Evolutionary conservation across 1,140 invertebrate species (phyloP).

Genomic region (Philotrypesis tridentata): DNA sequence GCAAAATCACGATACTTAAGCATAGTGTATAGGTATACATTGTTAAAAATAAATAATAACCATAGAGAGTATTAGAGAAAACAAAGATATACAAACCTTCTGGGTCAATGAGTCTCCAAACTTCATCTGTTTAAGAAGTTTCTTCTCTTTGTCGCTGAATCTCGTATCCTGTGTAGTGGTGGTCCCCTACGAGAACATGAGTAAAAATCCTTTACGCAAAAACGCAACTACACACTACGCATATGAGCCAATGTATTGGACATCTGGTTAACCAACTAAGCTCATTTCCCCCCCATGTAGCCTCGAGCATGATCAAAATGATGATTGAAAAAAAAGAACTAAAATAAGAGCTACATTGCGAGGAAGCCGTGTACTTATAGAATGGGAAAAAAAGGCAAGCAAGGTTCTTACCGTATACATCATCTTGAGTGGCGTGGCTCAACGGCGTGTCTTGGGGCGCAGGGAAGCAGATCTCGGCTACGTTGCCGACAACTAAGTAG

Average conservation of each 20-base stretch:
- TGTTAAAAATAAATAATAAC: too few relatives aligned
- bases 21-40: too few relatives aligned
- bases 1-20: too few relatives aligned
- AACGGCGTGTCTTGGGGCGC: not conserved
- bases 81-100: constrained; percentile 78
- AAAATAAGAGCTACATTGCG: not conserved
- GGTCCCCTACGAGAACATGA: constrained; percentile 85
- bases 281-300: not conserved
- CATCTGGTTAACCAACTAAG: not conserved
- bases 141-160: constrained; percentile 99
- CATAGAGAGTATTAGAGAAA: not conserved
- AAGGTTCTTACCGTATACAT: constrained; percentile 73
- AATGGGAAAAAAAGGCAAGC: not conserved
- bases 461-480: not conserved
- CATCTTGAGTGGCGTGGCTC: constrained; percentile 62
- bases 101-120: constrained; percentile 94
- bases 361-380: not conserved
- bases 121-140: constrained; percentile 98
- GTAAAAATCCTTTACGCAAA: constrained; percentile 47
- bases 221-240: constrained; percentile 33
- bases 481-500: not conserved
- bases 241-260: not conserved
- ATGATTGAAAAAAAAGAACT: not conserved
- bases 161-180: constrained; percentile 98
- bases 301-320: not conserved